These are phyloP conservation scores for Ceuthmochares aereus DNA, from an alignment of 2,113 vertebrate genomes.

Conservation along the genomic window DNA sequence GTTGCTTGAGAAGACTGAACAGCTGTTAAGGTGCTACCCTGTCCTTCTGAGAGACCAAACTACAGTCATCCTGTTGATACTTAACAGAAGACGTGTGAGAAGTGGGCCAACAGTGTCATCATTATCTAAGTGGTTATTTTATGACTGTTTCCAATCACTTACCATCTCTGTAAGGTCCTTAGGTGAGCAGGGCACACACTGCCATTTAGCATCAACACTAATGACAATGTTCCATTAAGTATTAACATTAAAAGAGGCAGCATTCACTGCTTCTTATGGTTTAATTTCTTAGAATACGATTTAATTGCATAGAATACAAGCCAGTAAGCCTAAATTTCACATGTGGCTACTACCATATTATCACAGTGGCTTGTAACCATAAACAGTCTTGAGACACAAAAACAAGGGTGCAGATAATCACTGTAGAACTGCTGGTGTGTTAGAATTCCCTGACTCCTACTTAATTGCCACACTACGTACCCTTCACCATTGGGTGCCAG, in stretches of 20 bases:
- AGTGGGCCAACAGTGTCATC: neutral
- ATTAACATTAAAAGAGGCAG: neutral
- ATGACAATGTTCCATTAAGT: neutral
- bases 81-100: neutral
- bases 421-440: neutral
- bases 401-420: neutral
- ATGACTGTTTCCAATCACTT: neutral
- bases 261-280: neutral
- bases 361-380: neutral
- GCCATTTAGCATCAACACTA: neutral
- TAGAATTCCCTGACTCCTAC: neutral
- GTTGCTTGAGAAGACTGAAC: neutral
- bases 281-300: neutral
- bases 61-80: accelerated
- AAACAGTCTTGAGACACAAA: neutral
- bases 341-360: neutral
- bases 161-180: accelerated
- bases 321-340: neutral
- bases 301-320: no score
- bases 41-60: neutral
- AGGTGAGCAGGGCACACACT: neutral
- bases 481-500: neutral
- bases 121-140: neutral
- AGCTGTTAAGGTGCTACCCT: neutral
- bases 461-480: accelerated